Conservation (phyloP, 2,113 vertebrate species). For the Suncus etruscus region DNA sequence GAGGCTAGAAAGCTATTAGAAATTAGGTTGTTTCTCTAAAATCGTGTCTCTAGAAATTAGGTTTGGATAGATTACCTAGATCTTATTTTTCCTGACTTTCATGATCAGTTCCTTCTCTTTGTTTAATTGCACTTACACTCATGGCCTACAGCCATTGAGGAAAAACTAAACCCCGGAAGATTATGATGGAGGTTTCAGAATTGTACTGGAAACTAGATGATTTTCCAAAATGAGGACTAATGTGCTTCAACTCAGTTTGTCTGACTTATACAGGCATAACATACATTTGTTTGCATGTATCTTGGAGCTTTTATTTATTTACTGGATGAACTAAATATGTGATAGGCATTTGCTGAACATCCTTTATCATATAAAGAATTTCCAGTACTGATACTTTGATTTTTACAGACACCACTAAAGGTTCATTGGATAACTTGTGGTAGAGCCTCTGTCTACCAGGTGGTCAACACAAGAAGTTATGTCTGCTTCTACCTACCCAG, state of each 20-base stretch:
- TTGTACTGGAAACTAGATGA: neutral
- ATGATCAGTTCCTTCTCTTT: neutral
- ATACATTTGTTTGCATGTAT: too few species aligned
- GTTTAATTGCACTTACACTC: constrained; percentile 17
- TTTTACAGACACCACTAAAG: neutral
- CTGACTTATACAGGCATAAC: neutral
- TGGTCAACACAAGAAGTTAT: too few species aligned
- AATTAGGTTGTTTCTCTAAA: neutral
- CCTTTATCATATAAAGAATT: constrained; percentile 13
- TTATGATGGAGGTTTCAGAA: neutral
- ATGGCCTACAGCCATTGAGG: neutral
- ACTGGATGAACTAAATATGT: neutral
- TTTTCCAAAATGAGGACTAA: neutral
- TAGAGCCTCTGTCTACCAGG: too few species aligned
- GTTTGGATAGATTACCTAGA: neutral
- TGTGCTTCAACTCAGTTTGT: neutral
- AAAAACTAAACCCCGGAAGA: neutral
- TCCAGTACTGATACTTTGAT: neutral
- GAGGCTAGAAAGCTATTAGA: neutral
- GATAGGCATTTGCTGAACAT: neutral
- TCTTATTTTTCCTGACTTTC: neutral
- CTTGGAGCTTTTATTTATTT: neutral
- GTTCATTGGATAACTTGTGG: too few species aligned
- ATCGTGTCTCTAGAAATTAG: constrained; percentile 26
- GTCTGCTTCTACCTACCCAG: neutral